Evolutionary conservation across 2,888 invertebrate genomes (phyloP).

Genomic region (Apantesis nais): DNA sequence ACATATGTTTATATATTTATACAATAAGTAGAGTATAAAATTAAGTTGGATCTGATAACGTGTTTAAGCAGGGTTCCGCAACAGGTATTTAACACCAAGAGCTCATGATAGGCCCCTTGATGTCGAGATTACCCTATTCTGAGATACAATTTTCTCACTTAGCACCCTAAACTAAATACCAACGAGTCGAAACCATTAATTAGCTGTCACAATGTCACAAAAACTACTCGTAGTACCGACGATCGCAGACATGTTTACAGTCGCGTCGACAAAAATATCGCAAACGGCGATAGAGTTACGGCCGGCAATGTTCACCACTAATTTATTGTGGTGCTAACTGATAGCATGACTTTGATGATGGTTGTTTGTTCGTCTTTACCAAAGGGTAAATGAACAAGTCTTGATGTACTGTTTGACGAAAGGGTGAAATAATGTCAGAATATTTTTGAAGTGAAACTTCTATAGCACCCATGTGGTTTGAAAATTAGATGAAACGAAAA

Average conservation of each 20-base stretch:
- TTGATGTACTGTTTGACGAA: constrained; percentile 15
- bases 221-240: constrained; percentile 50
- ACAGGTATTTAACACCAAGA: too few relatives aligned
- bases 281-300: constrained; percentile 68
- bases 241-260: constrained; percentile 74
- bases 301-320: constrained; percentile 58
- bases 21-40: too few relatives aligned
- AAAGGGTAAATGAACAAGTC: constrained; percentile 18
- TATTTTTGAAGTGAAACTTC: too few relatives aligned
- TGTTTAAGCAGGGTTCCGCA: too few relatives aligned
- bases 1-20: too few relatives aligned
- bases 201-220: constrained; percentile 51
- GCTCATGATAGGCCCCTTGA: too few relatives aligned
- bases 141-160: constrained; percentile 36
- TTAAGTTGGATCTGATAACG: too few relatives aligned
- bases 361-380: constrained; percentile 38
- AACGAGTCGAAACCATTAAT: constrained; percentile 41
- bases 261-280: constrained; percentile 77
- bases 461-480: too few relatives aligned
- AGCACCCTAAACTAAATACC: constrained; percentile 38
- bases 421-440: not conserved
- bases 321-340: constrained; percentile 69
- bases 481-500: too few relatives aligned
- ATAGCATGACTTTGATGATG: constrained; percentile 42
- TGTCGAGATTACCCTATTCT: constrained; percentile 25